Conservation (phyloP, 2,113 vertebrate species). For the Lutjanus erythropterus region DNA sequence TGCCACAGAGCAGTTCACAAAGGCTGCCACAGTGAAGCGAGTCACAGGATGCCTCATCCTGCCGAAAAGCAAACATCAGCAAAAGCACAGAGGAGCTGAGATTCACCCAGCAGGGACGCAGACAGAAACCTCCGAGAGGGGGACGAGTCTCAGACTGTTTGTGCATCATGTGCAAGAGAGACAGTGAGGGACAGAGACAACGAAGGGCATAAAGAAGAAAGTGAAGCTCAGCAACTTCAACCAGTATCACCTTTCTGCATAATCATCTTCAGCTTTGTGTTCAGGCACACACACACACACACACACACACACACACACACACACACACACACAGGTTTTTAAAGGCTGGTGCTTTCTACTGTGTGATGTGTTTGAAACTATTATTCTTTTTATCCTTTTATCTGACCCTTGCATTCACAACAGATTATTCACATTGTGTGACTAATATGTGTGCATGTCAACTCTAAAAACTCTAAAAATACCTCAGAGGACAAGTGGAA, state of each 20-base stretch:
- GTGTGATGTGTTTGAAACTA: constrained; percentile 5
- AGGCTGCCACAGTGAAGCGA: constrained; percentile 5
- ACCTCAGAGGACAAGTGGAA: not conserved
- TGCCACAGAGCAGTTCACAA: constrained; percentile 14
- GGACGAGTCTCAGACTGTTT: constrained; percentile 9
- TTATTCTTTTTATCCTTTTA: not conserved
- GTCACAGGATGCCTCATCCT: constrained; percentile 17
- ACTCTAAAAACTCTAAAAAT: not conserved
- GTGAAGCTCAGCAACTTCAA: constrained; percentile 73
- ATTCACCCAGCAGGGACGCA: constrained; percentile 28
- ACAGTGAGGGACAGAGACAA: constrained; percentile 5
- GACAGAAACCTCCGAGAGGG: constrained; percentile 33
- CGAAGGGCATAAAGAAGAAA: constrained; percentile 65
- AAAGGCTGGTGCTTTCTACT: constrained; percentile 4
- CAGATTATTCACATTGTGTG: constrained; percentile 6
- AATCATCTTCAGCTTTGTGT: constrained; percentile 60
- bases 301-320: constrained; percentile 27
- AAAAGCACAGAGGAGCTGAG: constrained; percentile 46
- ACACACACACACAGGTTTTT: constrained; percentile 30
- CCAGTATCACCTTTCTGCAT: constrained; percentile 76
- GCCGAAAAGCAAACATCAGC: constrained; percentile 60
- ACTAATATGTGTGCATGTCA: constrained; percentile 1
- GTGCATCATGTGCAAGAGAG: constrained; percentile 19
- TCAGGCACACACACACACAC: not conserved
- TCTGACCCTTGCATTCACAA: not conserved